A percentile compares a stretch with the other conserved stretches of the same genome.
Evolutionary conservation across 2,113 vertebrate genomes (phyloP).

Genomic region (Danio rerio): GRCz12tu NC_133197.1:19876001-19876500

Average conservation of each 20-base stretch:
- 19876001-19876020: conserved; percentile 73
- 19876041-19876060: conserved; percentile 23
- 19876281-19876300: neutral
- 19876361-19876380: neutral
- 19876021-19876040: conserved; percentile 73
- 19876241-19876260: neutral
- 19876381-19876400: neutral
- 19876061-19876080: conserved; percentile 13
- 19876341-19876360: neutral
- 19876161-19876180: neutral
- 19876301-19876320: neutral
- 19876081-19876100: no score
- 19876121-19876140: neutral
- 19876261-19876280: conserved; percentile 12
- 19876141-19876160: neutral
- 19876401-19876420: neutral
- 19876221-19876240: conserved; percentile 13
- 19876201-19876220: neutral
- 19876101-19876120: neutral
- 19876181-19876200: neutral
- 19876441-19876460: conserved; percentile 81
- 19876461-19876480: conserved; percentile 98
- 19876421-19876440: neutral
- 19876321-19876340: neutral
- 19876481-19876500: conserved; percentile 98